Evolutionary conservation across 2,888 invertebrate genomes (phyloP).

Genomic region (Synergus japonicus): DNA sequence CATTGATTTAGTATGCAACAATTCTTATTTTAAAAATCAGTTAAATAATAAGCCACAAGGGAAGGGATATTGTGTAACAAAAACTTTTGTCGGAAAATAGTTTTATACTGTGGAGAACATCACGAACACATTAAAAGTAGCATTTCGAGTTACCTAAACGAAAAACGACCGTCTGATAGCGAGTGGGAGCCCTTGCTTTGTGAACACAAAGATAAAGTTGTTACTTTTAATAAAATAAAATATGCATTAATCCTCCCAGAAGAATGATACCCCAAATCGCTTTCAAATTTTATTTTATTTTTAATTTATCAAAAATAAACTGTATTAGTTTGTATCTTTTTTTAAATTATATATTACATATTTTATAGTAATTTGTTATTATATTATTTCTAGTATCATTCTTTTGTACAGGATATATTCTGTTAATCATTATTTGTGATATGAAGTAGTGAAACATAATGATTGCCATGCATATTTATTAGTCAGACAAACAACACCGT

Average conservation of each 20-base stretch:
- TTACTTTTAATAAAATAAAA: constrained; percentile 32
- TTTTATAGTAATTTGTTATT: no score
- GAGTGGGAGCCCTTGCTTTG: constrained; percentile 75
- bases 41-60: constrained; percentile 45
- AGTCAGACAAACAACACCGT: constrained; percentile 7
- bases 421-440: constrained; percentile 1
- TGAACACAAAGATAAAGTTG: constrained; percentile 57
- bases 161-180: constrained; percentile 75
- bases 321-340: no score
- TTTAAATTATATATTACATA: no score
- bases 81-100: background rate
- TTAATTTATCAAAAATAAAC: no score
- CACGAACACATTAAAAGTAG: constrained; percentile 48
- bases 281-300: background rate
- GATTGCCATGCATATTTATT: constrained; percentile 34
- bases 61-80: constrained; percentile 48
- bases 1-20: background rate
- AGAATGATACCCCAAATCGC: background rate
- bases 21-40: background rate
- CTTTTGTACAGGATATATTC: constrained; percentile 9
- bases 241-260: background rate
- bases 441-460: constrained; percentile 14
- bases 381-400: background rate
- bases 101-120: constrained; percentile 44
- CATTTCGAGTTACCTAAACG: constrained; percentile 74